Evolutionary conservation across 2,888 invertebrate species (phyloP).

Genomic region (Agrochola lota): DNA sequence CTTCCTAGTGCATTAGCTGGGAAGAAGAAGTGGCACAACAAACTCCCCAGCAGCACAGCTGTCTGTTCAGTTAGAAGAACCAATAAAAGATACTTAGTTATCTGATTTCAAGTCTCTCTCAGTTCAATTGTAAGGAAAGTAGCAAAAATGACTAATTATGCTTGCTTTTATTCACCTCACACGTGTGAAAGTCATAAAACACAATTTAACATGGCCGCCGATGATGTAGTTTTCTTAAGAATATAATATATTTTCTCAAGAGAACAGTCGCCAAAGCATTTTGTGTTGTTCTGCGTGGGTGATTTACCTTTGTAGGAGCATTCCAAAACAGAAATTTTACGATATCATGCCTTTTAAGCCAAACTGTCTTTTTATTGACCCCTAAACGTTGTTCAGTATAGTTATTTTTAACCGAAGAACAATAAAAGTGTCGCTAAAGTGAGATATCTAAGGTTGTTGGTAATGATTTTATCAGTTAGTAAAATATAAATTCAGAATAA

Average conservation of each 20-base stretch:
- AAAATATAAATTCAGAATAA: not conserved
- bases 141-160: too few species aligned
- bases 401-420: slow-evolving; percentile 30
- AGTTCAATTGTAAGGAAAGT: not conserved
- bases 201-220: slow-evolving; percentile 12
- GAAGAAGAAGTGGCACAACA: too few species aligned
- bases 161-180: not conserved
- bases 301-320: slow-evolving; percentile 46
- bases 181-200: slow-evolving; percentile 36
- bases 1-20: too few species aligned
- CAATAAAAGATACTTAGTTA: too few species aligned
- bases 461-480: slow-evolving; percentile 4
- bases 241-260: slow-evolving; percentile 12
- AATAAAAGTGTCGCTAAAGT: slow-evolving; percentile 35
- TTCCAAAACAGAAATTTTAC: slow-evolving; percentile 66
- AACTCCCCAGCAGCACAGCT: too few species aligned
- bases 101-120: not conserved
- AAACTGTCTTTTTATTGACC: slow-evolving; percentile 55
- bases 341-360: slow-evolving; percentile 64
- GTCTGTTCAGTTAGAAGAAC: too few species aligned
- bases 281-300: slow-evolving; percentile 48
- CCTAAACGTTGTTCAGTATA: slow-evolving; percentile 18
- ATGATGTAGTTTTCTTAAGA: slow-evolving; percentile 28
- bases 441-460: not conserved
- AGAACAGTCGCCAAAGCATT: slow-evolving; percentile 25